Conservation (phyloP, 2,113 vertebrate species). For the Spheniscus mendiculus region DNA sequence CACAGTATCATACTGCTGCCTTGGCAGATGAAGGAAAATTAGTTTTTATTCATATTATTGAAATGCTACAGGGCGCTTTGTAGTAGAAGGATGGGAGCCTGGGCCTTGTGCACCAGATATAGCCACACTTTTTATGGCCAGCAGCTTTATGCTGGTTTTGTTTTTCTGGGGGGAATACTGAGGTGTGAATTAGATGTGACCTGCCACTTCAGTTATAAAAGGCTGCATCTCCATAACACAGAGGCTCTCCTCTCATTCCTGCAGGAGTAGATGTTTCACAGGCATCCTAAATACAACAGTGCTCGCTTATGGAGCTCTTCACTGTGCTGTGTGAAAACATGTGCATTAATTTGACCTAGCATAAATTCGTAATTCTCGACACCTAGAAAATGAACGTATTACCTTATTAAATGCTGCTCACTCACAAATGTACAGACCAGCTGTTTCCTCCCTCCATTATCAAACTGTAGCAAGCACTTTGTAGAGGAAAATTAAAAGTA, state of each 20-base stretch:
- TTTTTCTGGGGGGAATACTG: neutral
- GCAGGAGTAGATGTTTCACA: neutral
- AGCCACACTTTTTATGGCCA: neutral
- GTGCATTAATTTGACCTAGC: slow-evolving; percentile 27
- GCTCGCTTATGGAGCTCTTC: neutral
- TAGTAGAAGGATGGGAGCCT: neutral
- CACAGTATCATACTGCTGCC: neutral
- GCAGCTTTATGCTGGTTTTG: neutral
- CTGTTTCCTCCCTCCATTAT: slow-evolving; percentile 29
- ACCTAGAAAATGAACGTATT: slow-evolving; percentile 50
- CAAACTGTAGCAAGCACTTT: slow-evolving; percentile 25
- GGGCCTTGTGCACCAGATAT: neutral
- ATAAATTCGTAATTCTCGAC: slow-evolving; percentile 28
- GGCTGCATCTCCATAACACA: neutral
- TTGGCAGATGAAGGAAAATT: neutral
- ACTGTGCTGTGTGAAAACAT: neutral
- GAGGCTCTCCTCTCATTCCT: neutral
- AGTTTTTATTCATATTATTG: neutral
- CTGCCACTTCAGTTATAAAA: neutral
- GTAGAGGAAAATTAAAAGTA: slow-evolving; percentile 50
- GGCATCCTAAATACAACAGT: neutral
- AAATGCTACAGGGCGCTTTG: neutral
- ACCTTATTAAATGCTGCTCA: slow-evolving; percentile 45
- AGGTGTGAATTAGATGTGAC: neutral
- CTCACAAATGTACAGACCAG: slow-evolving; percentile 52